Percentiles rank a stretch among this genome's conserved stretches.
phyloP scores from a whole-genome alignment of 2,797 vertebrate species.

The Luscinia megarhynchos region DNA sequence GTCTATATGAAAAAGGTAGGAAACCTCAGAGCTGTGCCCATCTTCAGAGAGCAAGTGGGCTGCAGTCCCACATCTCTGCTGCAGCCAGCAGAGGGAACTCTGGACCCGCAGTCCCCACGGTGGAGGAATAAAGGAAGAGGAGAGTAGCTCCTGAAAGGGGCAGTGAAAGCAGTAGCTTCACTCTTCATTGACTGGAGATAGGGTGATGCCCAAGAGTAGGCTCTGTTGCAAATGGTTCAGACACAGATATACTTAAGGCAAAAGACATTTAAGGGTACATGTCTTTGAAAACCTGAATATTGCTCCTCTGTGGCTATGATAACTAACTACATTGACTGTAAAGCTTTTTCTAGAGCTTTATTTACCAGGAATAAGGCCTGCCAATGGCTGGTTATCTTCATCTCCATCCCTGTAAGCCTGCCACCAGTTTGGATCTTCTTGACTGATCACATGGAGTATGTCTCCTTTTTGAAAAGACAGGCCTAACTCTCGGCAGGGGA shows the following conservation, averaged over 20 bases:
- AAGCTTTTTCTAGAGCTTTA: background rate
- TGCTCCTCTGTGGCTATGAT: background rate
- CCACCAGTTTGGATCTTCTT: conserved; percentile 99
- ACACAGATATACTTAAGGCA: background rate
- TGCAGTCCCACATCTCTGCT: background rate
- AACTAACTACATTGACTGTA: background rate
- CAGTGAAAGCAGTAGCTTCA: background rate
- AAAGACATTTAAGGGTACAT: background rate
- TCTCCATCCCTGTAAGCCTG: conserved; percentile 98
- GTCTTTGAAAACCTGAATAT: background rate
- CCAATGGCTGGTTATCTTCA: conserved; percentile 95
- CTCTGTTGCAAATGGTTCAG: background rate
- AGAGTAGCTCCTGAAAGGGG: background rate
- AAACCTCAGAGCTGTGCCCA: background rate
- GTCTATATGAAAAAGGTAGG: background rate
- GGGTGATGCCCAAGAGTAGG: fast-evolving
- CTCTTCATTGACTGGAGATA: background rate
- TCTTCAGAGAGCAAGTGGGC: background rate
- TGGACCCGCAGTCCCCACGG: background rate
- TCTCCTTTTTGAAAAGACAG: conserved; percentile 98
- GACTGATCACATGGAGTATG: conserved; percentile 97
- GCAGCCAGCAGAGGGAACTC: conserved; percentile 50
- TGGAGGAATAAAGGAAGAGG: background rate
- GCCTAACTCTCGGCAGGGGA: conserved; percentile 96
- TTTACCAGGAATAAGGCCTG: conserved; percentile 94